Evolutionary conservation across 2,797 vertebrate genomes (phyloP).

Genomic region (Sandelia bainsii): DNA sequence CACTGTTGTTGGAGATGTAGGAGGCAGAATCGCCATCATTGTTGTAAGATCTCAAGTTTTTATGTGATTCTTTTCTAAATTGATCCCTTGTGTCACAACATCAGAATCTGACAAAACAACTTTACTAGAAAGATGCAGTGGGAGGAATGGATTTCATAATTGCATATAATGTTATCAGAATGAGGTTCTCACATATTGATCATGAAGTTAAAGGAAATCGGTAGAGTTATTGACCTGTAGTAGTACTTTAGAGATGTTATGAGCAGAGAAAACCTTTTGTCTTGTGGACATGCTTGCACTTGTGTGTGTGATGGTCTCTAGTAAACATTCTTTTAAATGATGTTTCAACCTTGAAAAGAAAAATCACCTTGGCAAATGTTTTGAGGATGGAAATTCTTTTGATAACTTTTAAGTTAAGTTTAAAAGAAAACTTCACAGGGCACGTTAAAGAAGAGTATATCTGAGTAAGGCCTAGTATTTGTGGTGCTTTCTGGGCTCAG

Average conservation of each 20-base stretch:
- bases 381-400: too few species aligned
- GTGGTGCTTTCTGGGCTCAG: too few species aligned
- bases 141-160: background rate
- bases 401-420: too few species aligned
- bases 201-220: background rate
- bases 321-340: too few species aligned
- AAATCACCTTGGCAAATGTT: too few species aligned
- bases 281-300: too few species aligned
- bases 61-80: background rate
- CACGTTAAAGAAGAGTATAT: too few species aligned
- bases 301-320: too few species aligned
- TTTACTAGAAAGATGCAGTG: background rate
- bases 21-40: constrained; percentile 97
- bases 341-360: too few species aligned
- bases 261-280: background rate
- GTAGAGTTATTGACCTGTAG: background rate
- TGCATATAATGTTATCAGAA: background rate
- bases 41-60: constrained; percentile 85
- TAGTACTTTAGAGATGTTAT: background rate
- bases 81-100: background rate
- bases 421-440: too few species aligned
- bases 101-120: background rate
- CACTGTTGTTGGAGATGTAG: constrained; percentile 97
- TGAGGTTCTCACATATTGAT: background rate
- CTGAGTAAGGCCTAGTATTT: too few species aligned